A percentile compares a stretch with the other conserved stretches of the same genome.
Evolutionary conservation across 2,113 vertebrate genomes (phyloP).

Genomic region (Telmatochromis bifrenatus): DNA sequence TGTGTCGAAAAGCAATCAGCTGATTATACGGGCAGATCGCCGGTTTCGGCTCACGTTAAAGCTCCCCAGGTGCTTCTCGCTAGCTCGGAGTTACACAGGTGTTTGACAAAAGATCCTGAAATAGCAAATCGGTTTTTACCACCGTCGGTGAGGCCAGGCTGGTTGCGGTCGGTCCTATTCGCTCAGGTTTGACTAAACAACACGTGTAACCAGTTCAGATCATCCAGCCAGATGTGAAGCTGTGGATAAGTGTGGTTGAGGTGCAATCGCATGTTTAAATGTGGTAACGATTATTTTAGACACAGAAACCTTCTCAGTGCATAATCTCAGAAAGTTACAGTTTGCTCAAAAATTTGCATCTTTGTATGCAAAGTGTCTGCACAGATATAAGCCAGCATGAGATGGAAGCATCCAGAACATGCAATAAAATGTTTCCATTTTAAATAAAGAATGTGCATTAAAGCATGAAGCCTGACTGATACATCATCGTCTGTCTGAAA

Average conservation of each 20-base stretch:
- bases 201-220: background rate
- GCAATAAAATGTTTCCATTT: background rate
- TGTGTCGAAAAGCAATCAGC: conserved; percentile 42
- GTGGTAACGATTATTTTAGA: background rate
- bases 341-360: fast-evolving
- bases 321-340: background rate
- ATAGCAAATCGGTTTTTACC: conserved; percentile 15
- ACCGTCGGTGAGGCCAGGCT: background rate
- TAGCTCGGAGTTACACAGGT: background rate
- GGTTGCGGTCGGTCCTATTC: background rate
- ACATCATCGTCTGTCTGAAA: background rate
- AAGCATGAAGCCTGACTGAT: background rate
- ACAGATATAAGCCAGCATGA: background rate
- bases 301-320: background rate
- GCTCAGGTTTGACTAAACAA: background rate
- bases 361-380: background rate
- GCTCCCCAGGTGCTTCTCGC: conserved; percentile 2
- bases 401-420: background rate
- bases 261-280: background rate
- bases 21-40: conserved; percentile 36
- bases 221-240: background rate
- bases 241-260: background rate
- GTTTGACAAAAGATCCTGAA: background rate
- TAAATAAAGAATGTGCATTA: fast-evolving
- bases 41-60: background rate